Conservation (phyloP, 1,140 invertebrate genomes). For the Megalonaias nervosa region DNA sequence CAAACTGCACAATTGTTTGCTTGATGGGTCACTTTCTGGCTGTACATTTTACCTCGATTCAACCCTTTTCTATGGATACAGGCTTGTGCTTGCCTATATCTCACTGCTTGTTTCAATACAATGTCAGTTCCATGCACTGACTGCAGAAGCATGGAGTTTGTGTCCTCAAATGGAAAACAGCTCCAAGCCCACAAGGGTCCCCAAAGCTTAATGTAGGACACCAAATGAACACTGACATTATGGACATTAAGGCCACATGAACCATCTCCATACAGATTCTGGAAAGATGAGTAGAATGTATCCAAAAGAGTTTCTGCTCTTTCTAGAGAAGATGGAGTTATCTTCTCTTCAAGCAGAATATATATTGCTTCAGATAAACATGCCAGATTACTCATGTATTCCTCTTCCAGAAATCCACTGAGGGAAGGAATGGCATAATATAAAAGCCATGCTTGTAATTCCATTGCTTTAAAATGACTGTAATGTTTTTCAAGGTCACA, state of each 20-base stretch:
- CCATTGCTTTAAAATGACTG: constrained; percentile 30
- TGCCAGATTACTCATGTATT: constrained; percentile 22
- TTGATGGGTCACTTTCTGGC: constrained; percentile 15
- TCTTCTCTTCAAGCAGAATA: constrained; percentile 22
- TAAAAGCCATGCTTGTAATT: constrained; percentile 31
- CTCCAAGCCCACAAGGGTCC: constrained; percentile 41
- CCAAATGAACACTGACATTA: constrained; percentile 17
- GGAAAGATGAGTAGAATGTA: no score
- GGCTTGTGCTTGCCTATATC: constrained; percentile 20
- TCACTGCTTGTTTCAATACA: constrained; percentile 34
- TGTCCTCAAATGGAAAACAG: constrained; percentile 44
- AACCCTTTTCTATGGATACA: constrained; percentile 6
- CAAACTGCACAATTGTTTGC: constrained; percentile 28
- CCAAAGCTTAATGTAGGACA: constrained; percentile 25
- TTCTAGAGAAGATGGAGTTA: not conserved
- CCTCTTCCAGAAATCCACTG: constrained; percentile 5
- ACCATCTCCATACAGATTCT: no score
- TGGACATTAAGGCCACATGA: no score
- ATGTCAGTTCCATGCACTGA: constrained; percentile 41
- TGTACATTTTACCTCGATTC: constrained; percentile 1
- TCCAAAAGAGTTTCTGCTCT: no score
- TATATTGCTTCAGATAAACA: constrained; percentile 20
- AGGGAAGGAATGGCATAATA: constrained; percentile 30
- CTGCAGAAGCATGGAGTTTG: constrained; percentile 30
- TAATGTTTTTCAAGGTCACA: constrained; percentile 34